Percentiles rank a stretch among this genome's conserved stretches.
Conservation (phyloP, 2,888 invertebrate species). For the Agrotis segetum region DNA sequence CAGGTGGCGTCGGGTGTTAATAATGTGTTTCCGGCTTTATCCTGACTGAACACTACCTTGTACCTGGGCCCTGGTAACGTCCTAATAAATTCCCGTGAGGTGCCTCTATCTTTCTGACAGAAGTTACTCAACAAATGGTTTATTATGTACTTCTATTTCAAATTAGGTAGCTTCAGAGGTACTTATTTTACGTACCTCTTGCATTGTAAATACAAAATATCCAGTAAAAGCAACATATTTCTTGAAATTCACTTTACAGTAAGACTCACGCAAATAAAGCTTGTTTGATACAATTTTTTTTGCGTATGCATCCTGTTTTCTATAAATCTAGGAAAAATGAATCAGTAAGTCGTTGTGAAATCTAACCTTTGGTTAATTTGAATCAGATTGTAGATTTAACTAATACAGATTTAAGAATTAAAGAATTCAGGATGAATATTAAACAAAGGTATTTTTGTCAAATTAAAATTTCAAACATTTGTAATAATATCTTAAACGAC, state of each 20-base stretch:
- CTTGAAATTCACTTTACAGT: neutral
- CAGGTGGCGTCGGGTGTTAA: too few relatives aligned
- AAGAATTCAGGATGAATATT: neutral
- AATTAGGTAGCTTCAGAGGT: conserved; percentile 6
- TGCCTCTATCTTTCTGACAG: too few relatives aligned
- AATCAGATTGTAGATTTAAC: neutral
- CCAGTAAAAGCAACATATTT: neutral
- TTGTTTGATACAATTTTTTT: conserved; percentile 17
- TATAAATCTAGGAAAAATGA: neutral
- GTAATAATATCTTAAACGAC: conserved; percentile 38
- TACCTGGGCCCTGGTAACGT: too few relatives aligned
- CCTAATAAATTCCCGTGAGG: too few relatives aligned
- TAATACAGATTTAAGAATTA: neutral
- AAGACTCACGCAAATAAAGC: conserved; percentile 41
- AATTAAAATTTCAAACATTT: conserved; percentile 48
- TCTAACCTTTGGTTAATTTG: neutral
- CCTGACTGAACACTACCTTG: too few relatives aligned
- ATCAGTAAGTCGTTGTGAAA: neutral
- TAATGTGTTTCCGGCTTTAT: too few relatives aligned
- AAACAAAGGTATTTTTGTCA: neutral
- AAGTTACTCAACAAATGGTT: neutral
- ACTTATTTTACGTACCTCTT: neutral
- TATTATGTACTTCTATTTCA: neutral
- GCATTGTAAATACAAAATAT: too few relatives aligned
- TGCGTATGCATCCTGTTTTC: neutral